These are phyloP conservation scores for Uria aalge DNA, from an alignment of 2,113 vertebrate species.

Conservation along the genomic window DNA sequence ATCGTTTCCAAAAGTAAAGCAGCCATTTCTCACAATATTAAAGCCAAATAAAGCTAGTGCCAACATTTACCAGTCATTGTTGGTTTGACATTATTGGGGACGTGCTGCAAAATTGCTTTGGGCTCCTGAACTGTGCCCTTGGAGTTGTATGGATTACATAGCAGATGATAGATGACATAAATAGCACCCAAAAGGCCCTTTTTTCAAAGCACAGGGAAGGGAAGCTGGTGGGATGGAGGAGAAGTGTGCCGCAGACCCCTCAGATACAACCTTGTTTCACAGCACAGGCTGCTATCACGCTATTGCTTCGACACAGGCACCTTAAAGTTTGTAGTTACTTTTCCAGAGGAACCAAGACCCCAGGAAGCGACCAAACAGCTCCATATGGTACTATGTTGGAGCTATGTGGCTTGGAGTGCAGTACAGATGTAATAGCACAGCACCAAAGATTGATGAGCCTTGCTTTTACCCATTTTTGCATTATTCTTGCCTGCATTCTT, in stretches of 20 bases:
- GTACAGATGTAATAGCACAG: background rate
- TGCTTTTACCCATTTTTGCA: background rate
- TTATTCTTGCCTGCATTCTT: slow-evolving; percentile 14
- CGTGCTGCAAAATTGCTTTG: background rate
- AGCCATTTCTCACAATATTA: background rate
- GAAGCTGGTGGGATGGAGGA: background rate
- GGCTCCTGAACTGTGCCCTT: background rate
- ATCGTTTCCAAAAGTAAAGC: background rate
- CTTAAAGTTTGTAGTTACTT: background rate
- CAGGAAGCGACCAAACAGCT: background rate
- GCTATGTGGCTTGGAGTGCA: rapidly evolving
- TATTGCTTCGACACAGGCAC: background rate
- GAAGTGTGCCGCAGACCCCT: background rate
- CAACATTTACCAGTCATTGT: background rate
- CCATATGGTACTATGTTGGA: background rate
- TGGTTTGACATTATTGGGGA: background rate
- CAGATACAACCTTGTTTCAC: background rate
- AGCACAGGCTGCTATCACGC: background rate
- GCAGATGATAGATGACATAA: background rate
- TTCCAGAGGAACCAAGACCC: background rate
- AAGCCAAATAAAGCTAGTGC: background rate
- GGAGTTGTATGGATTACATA: background rate
- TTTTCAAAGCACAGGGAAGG: background rate
- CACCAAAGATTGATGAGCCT: background rate
- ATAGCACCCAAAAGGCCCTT: background rate